Evolutionary conservation across 2,888 invertebrate species (phyloP).

Genomic region (Abscondita cerata): DNA sequence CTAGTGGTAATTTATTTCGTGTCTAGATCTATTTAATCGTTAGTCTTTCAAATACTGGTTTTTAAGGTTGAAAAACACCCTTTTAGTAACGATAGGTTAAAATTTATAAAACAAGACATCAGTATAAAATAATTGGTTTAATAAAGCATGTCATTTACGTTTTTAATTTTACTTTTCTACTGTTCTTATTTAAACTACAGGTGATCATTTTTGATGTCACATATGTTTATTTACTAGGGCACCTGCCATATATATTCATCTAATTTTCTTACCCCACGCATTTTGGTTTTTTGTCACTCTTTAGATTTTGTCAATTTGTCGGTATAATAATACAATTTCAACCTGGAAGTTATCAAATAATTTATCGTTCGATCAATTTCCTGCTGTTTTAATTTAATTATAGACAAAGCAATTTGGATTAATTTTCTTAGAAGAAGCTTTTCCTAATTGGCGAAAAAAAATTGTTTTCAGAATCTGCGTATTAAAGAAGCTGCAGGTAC

Average conservation of each 20-base stretch:
- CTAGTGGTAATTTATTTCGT: slow-evolving; percentile 27
- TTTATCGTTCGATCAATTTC: slow-evolving; percentile 15
- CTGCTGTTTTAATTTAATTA: slow-evolving; percentile 22
- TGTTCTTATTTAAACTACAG: slow-evolving; percentile 39
- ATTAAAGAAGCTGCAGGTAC: slow-evolving; percentile 29
- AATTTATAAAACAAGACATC: slow-evolving; percentile 39
- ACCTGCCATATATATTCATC: slow-evolving; percentile 42
- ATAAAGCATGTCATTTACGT: slow-evolving; percentile 45
- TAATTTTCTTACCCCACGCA: slow-evolving; percentile 44
- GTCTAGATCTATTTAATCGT: slow-evolving; percentile 11
- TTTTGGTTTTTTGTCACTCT: slow-evolving; percentile 29
- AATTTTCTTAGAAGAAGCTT: not conserved
- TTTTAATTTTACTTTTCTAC: slow-evolving; percentile 35
- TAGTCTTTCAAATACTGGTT: slow-evolving; percentile 7
- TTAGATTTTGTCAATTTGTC: slow-evolving; percentile 45
- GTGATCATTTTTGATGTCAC: slow-evolving; percentile 42
- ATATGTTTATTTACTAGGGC: slow-evolving; percentile 35
- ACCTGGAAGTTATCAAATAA: slow-evolving; percentile 23
- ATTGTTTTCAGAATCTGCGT: slow-evolving; percentile 11
- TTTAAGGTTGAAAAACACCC: slow-evolving; percentile 6
- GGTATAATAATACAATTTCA: slow-evolving; percentile 46
- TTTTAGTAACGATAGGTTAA: slow-evolving; percentile 30
- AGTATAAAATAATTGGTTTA: slow-evolving; percentile 42
- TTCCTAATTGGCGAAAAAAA: not conserved
- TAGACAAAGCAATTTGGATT: not conserved